phyloP scores from a whole-genome alignment of 2,888 invertebrate genomes.

The Brenthis daphne region DNA sequence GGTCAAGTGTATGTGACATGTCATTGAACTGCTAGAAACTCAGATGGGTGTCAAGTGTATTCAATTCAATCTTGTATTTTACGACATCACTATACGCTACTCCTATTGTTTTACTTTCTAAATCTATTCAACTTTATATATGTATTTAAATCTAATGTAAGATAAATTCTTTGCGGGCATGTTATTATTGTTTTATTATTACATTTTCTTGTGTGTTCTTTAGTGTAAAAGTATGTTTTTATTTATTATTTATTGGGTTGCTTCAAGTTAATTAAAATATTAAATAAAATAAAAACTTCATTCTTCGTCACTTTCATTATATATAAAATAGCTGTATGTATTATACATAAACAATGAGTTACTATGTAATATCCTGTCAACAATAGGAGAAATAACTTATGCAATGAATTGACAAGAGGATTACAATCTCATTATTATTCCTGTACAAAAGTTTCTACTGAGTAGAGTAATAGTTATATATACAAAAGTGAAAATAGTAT shows the following conservation, averaged over 20 bases:
- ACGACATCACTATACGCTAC: constrained; percentile 18
- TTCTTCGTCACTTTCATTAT: neutral
- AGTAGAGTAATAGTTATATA: constrained; percentile 48
- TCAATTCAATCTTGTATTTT: constrained; percentile 27
- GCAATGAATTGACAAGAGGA: constrained; percentile 48
- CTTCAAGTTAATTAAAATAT: too few species aligned
- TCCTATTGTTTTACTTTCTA: constrained; percentile 16
- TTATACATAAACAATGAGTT: constrained; percentile 6
- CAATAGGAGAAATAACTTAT: constrained; percentile 41
- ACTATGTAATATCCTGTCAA: constrained; percentile 18
- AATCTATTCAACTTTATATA: constrained; percentile 10
- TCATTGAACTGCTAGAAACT: constrained; percentile 68
- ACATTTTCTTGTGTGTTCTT: neutral
- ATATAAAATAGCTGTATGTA: neutral
- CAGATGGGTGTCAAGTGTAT: constrained; percentile 59
- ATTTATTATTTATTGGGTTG: too few species aligned
- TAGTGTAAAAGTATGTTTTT: too few species aligned
- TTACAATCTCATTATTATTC: constrained; percentile 48
- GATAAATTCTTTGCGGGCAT: neutral
- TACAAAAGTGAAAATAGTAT: constrained; percentile 76
- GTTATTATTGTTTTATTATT: neutral
- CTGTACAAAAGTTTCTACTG: constrained; percentile 27
- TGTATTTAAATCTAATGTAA: neutral
- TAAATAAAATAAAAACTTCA: neutral
- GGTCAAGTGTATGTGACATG: constrained; percentile 73